phyloP scores from a whole-genome alignment of 1,140 invertebrate genomes.

The Sarcophaga peregrina region DNA sequence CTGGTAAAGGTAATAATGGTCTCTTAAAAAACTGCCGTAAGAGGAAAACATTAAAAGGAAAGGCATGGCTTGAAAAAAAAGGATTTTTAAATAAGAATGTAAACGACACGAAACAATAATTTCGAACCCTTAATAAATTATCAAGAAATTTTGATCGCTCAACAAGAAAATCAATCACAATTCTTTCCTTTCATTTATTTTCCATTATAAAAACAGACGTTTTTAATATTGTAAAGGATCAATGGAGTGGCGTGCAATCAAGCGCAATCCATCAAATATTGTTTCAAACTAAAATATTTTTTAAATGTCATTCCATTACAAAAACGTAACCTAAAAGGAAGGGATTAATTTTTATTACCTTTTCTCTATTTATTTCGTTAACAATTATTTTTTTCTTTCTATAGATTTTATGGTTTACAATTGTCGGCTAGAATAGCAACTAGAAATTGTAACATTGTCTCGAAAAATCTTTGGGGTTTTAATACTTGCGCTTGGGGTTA shows the following conservation, averaged over 20 bases:
- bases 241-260: not conserved
- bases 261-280: constrained; percentile 9
- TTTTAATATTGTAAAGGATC: not conserved
- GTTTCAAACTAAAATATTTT: not conserved
- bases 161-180: not conserved
- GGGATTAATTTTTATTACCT: not conserved
- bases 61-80: constrained; percentile 33
- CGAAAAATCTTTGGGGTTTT: not conserved
- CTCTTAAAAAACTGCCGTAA: not conserved
- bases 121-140: not conserved
- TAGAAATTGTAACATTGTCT: not conserved
- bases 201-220: not conserved
- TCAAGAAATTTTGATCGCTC: not conserved
- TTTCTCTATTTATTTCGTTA: not conserved
- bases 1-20: not conserved
- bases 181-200: no score
- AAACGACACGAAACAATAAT: not conserved
- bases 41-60: not conserved
- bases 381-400: constrained; percentile 9
- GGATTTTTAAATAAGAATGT: constrained; percentile 19
- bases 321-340: not conserved
- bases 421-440: not conserved
- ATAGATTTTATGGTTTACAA: constrained; percentile 26
- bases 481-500: not conserved
- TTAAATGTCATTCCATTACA: no score